phyloP scores from a whole-genome alignment of 2,113 vertebrate species.

The human region DNA sequence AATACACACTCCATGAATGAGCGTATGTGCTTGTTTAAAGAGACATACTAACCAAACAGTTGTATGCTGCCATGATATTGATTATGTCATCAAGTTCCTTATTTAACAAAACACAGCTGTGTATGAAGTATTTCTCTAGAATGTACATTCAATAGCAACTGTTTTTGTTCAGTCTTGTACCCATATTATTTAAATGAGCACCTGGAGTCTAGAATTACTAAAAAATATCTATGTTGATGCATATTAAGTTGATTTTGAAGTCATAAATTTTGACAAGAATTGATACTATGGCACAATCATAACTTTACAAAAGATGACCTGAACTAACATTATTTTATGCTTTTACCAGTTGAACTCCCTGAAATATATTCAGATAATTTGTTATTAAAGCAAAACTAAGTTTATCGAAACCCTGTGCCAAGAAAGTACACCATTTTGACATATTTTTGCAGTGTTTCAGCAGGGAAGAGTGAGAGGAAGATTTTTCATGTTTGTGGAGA shows the following conservation, averaged over 20 bases:
- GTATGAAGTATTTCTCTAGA: not conserved
- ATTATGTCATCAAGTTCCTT: not conserved
- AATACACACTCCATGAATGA: not conserved
- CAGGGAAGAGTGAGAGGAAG: rapidly evolving
- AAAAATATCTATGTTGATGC: not conserved
- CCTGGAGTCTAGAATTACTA: not conserved
- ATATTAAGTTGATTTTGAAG: not conserved
- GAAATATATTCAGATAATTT: not conserved
- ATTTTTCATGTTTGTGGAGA: rapidly evolving
- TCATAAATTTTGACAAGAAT: not conserved
- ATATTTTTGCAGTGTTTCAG: not conserved
- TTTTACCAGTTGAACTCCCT: not conserved
- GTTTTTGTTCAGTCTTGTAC: not conserved
- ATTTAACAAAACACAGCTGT: not conserved
- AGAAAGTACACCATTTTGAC: rapidly evolving
- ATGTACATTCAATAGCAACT: not conserved
- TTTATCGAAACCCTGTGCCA: not conserved
- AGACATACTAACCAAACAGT: not conserved
- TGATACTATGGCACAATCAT: rapidly evolving
- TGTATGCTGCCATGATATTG: not conserved
- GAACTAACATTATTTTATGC: not conserved
- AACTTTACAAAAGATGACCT: not conserved
- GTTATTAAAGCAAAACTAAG: not conserved
- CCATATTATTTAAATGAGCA: not conserved
- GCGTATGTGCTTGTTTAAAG: not conserved